Percentiles rank a stretch among this genome's conserved stretches.
Evolutionary conservation across 2,888 invertebrate species (phyloP).

Genomic region (Polymixis flavicincta): DNA sequence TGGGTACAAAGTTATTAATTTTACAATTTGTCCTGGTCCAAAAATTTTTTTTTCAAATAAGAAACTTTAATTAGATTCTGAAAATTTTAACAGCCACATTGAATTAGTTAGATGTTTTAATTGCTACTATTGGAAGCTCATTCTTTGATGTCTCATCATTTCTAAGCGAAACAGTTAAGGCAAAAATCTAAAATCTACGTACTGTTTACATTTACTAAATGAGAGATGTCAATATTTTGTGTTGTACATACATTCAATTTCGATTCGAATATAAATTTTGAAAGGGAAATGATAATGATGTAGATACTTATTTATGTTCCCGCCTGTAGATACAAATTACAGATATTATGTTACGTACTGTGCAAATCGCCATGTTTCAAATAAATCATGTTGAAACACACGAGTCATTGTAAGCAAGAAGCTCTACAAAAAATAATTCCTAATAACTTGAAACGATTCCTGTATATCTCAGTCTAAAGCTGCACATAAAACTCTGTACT

Average conservation of each 20-base stretch:
- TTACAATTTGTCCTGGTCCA: not conserved
- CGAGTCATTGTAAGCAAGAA: not conserved
- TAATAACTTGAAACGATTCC: no score
- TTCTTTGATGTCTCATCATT: not conserved
- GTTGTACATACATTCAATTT: not conserved
- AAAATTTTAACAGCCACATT: conserved; percentile 3
- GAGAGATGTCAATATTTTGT: not conserved
- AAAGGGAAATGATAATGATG: not conserved
- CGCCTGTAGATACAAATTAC: no score
- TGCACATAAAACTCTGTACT: not conserved
- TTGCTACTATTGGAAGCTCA: not conserved
- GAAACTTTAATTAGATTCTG: conserved; percentile 34
- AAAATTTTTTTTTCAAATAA: conserved; percentile 4
- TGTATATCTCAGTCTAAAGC: not conserved
- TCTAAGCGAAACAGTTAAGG: not conserved
- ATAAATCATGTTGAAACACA: not conserved
- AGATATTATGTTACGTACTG: not conserved
- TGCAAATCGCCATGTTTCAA: no score
- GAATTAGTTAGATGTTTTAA: conserved; percentile 18
- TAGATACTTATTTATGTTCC: no score
- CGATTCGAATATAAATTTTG: not conserved
- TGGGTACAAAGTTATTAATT: conserved; percentile 6
- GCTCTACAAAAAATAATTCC: not conserved
- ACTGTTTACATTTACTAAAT: not conserved
- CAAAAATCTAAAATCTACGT: not conserved